phyloP scores from a whole-genome alignment of 2,888 invertebrate genomes.

The Zaprionus bogoriensis region DNA sequence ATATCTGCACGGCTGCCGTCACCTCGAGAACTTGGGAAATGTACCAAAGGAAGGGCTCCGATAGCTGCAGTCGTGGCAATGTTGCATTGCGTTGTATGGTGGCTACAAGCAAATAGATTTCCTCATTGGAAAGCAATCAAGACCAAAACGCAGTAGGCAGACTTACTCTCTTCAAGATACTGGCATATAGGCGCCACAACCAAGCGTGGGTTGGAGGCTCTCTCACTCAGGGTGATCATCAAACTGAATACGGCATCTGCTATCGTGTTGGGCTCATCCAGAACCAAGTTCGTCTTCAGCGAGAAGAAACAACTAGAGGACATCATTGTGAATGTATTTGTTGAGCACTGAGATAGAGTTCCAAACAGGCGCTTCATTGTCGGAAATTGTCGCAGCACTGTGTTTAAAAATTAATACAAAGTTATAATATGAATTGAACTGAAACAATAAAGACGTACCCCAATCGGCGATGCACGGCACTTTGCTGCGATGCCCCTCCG shows the following conservation, averaged over 20 bases:
- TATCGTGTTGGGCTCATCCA: conserved; percentile 88
- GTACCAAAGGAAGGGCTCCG: conserved; percentile 93
- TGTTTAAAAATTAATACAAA: conserved; percentile 5
- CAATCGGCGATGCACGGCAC: conserved; percentile 90
- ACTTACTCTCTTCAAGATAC: conserved; percentile 85
- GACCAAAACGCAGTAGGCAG: not conserved
- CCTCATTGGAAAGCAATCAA: not conserved
- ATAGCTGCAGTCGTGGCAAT: conserved; percentile 85
- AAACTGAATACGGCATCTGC: conserved; percentile 95
- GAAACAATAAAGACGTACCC: conserved; percentile 82
- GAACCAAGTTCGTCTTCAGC: conserved; percentile 76
- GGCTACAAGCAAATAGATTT: conserved; percentile 47
- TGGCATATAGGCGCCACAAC: conserved; percentile 91
- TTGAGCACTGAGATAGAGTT: conserved; percentile 90
- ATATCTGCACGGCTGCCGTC: conserved; percentile 88
- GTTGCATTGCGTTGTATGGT: conserved; percentile 80
- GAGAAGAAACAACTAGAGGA: conserved; percentile 84
- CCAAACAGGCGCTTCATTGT: conserved; percentile 93
- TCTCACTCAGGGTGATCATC: conserved; percentile 89
- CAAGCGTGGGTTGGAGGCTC: conserved; percentile 89
- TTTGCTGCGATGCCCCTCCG: conserved; percentile 83
- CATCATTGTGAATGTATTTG: conserved; percentile 88
- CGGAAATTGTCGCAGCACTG: conserved; percentile 89
- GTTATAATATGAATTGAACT: not conserved
- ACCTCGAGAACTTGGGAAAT: conserved; percentile 91